Conservation (phyloP, 2,888 invertebrate genomes). For the Iselma pallidipennis region DNA sequence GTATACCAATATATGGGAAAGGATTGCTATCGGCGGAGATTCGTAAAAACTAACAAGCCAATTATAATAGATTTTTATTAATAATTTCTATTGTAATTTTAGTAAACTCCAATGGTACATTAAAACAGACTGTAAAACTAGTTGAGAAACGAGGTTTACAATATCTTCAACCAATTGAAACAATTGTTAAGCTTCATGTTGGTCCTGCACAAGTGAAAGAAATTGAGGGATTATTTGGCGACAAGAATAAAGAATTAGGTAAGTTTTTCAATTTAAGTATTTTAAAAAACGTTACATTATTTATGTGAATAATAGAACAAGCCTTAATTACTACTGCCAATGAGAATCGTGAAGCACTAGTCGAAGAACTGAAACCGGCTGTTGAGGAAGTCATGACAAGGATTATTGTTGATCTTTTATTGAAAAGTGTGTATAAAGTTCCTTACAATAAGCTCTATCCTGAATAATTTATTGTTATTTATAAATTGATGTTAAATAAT, state of each 20-base stretch:
- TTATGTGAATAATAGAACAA: conserved; percentile 12
- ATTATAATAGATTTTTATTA: background rate
- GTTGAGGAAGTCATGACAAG: conserved; percentile 12
- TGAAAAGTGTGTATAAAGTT: conserved; percentile 10
- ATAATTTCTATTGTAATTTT: conserved; percentile 3
- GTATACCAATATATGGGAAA: conserved; percentile 40
- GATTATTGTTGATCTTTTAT: conserved; percentile 13
- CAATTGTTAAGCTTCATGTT: conserved; percentile 33
- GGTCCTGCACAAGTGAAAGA: conserved; percentile 33
- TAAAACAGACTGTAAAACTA: conserved; percentile 35
- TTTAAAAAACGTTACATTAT: background rate
- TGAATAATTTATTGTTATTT: no score
- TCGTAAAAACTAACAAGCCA: conserved; percentile 26
- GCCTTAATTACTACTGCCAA: conserved; percentile 5
- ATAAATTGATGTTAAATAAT: no score
- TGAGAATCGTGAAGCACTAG: conserved; percentile 11
- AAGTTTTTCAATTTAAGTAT: conserved; percentile 14
- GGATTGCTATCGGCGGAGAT: conserved; percentile 37
- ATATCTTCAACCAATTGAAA: conserved; percentile 32
- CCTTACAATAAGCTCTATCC: conserved; percentile 21
- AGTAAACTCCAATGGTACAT: conserved; percentile 31
- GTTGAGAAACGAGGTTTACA: conserved; percentile 27
- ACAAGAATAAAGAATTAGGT: conserved; percentile 38
- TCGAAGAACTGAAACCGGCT: conserved; percentile 19
- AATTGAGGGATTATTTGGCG: conserved; percentile 39